phyloP scores from a whole-genome alignment of 2,888 invertebrate species.

The Rhynchonema sp. region DNA sequence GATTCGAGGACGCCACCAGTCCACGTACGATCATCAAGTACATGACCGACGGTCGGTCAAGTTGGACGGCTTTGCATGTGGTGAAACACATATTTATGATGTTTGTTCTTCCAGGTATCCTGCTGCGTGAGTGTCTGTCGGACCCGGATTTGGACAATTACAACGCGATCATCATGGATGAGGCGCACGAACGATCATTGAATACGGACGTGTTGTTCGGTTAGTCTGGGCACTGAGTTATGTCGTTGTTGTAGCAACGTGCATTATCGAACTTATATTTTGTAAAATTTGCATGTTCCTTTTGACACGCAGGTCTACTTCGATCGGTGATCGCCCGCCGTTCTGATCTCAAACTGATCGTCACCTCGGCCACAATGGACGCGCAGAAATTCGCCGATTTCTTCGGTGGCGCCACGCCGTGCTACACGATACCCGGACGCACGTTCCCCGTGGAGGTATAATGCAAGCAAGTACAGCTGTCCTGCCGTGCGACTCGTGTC shows the following conservation, averaged over 20 bases:
- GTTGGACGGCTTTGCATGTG: not conserved
- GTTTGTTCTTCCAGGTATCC: constrained; percentile 46
- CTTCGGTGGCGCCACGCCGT: constrained; percentile 99
- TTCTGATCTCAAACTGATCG: constrained; percentile 78
- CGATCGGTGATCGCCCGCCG: constrained; percentile 52
- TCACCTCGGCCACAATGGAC: constrained; percentile 99
- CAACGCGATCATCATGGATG: constrained; percentile 96
- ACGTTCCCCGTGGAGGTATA: constrained; percentile 88
- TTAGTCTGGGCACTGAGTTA: not conserved
- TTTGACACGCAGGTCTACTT: constrained; percentile 9
- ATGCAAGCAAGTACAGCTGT: constrained; percentile 52
- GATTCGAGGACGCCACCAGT: constrained; percentile 90
- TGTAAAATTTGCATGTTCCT: not conserved
- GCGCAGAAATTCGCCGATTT: constrained; percentile 87
- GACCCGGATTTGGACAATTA: constrained; percentile 93
- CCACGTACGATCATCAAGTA: constrained; percentile 35
- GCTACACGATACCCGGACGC: constrained; percentile 83
- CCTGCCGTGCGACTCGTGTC: constrained; percentile 47
- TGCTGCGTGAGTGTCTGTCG: constrained; percentile 77
- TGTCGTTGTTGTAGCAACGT: not conserved
- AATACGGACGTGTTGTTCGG: constrained; percentile 97
- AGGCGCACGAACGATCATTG: constrained; percentile 91
- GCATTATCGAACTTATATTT: not conserved
- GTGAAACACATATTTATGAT: too few relatives aligned
- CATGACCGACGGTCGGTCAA: not conserved